Evolutionary conservation across 2,797 vertebrate species (phyloP).

Genomic region (Petrocephalus schoutedeni): DNA sequence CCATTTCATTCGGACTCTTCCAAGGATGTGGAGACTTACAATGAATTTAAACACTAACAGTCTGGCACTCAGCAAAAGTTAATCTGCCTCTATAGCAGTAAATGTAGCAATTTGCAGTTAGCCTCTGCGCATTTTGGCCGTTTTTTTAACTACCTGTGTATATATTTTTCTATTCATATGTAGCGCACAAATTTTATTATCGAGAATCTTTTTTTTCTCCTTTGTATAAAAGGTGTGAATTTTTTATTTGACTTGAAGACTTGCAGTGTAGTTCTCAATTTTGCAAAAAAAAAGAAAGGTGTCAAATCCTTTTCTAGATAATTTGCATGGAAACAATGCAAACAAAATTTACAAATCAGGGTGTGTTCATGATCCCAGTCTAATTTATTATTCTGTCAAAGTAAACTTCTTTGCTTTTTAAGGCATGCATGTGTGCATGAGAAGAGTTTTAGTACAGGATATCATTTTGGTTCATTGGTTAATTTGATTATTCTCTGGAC

Average conservation of each 20-base stretch:
- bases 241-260: constrained; percentile 73
- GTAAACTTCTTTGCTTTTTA: constrained; percentile 59
- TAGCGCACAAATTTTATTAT: constrained; percentile 65
- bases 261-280: constrained; percentile 61
- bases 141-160: constrained; percentile 71
- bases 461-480: not conserved
- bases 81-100: constrained; percentile 86
- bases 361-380: constrained; percentile 41
- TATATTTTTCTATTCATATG: constrained; percentile 63
- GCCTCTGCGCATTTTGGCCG: constrained; percentile 69
- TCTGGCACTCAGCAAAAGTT: constrained; percentile 77
- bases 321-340: constrained; percentile 25
- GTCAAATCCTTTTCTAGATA: constrained; percentile 36
- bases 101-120: constrained; percentile 99
- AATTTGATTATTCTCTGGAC: not conserved
- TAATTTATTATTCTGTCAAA: constrained; percentile 36
- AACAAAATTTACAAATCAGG: constrained; percentile 48
- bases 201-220: constrained; percentile 50
- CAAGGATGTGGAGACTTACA: constrained; percentile 71
- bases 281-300: constrained; percentile 66
- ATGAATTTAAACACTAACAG: constrained; percentile 91
- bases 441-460: not conserved
- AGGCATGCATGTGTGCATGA: not conserved
- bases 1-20: constrained; percentile 75
- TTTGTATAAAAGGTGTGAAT: constrained; percentile 64